Base-by-base conservation (phyloP, 64 coral and sea anemone genomes). In the Hydrozoanthus tunicans region DNA sequence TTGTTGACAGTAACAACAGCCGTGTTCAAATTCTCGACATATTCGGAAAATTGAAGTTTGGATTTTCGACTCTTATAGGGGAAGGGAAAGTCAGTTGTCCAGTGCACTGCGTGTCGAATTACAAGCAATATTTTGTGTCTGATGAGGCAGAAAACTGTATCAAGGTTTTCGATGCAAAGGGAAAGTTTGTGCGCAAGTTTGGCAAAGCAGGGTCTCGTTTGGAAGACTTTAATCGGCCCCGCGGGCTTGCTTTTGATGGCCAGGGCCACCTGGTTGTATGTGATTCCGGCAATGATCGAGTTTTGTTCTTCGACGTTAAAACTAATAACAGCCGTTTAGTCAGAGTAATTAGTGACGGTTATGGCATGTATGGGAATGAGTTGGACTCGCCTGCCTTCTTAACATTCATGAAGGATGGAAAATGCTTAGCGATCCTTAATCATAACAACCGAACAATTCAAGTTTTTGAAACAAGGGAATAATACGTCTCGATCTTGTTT, bases 111-210 rank as follows among this genome's bases (percentile, higher is more conserved):
- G 27, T 82, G 17, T 8, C 5, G 15, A 12, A 43, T 11, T 32
- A 25, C 11, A 58, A 43, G 6, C 60, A 51, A 3, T 82, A 82
- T 63, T 82, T 64, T 1, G 80, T 82, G 58, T 51, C 80, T 25
- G 80, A 82, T 82, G 80, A 82, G 7, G 80, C 25, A 53, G 80
- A 27, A 82, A 82, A 82, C 80, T 82, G 80, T 26, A 64, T 82
- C 59, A 82, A 82, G 8, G 43, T 82, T 12, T 82, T 51, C 53
- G 13, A 65, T 7, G 8, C 6, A 53, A 51, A 53, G 1, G 80
- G 80, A 82, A 63, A 0, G 12, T 82, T 82, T 82, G 59, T 63
- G 80, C 15, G 13, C 15, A 82, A 82, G 52, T 82, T 82, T 52
- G 59, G 80, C 43, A 82, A 13, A 63, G 60, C 60, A 15, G 80